Evolutionary conservation across 2,888 invertebrate genomes (phyloP).

Genomic region (Acheta domesticus): DNA sequence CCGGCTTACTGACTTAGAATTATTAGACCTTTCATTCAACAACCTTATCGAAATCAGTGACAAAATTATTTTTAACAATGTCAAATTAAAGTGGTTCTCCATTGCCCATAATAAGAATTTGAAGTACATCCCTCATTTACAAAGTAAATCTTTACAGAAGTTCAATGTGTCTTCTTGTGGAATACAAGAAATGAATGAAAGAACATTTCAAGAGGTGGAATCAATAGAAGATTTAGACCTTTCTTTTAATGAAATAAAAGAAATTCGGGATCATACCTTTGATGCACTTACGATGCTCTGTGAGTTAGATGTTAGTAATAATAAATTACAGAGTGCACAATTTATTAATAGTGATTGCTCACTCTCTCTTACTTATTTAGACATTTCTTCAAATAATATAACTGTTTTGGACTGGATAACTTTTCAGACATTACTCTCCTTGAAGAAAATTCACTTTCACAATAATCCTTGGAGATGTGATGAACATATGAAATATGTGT

Average conservation of each 20-base stretch:
- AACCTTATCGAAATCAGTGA: neutral
- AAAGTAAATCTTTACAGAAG: neutral
- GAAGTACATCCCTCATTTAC: neutral
- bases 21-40: neutral
- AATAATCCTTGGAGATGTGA: conserved; percentile 1
- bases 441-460: neutral
- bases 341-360: neutral
- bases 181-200: neutral
- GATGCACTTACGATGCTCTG: neutral
- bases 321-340: neutral
- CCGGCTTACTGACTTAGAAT: neutral
- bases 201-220: neutral
- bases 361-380: neutral
- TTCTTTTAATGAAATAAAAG: neutral
- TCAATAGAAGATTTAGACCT: neutral
- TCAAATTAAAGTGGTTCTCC: neutral
- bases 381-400: neutral
- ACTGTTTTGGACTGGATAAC: neutral
- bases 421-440: neutral
- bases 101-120: neutral
- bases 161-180: neutral
- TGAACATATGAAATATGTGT: neutral
- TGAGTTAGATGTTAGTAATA: neutral
- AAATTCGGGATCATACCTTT: neutral
- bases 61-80: neutral